Base-by-base conservation (phyloP, 2,113 vertebrate species). In the Machaerirhynchus nigripectus region DNA sequence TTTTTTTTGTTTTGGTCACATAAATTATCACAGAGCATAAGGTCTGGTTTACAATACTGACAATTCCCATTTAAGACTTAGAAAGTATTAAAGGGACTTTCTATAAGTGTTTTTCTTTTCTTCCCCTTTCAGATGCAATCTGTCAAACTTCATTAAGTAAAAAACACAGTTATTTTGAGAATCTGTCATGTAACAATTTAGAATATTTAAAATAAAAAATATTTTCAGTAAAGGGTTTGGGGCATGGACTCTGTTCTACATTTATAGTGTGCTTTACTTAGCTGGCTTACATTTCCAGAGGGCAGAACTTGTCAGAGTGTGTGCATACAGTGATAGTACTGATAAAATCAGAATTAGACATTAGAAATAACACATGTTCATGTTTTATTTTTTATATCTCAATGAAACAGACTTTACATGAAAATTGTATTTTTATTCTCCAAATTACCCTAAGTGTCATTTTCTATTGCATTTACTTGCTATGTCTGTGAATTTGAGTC, bases 81-180 rank as follows among this genome's bases (percentile, higher is more conserved):
- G 7, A 33, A 77, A 80, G 21, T 35, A 91, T 57, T 76, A 89
- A 75, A 60, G 19, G 47, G 16, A 84, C 9, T 73, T 89, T 91
- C 61, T 85, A 6, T 30, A 76, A 22, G 14, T 80, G 53, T 55
- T 83, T 30, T 87, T 30, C 69, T 89, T 95, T 90, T 90, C 76
- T 93, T 93, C 16, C 13, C 15, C 24, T 77, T 90, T 84, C 79
- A 84, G 50, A 74, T 79, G 47, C 28, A 94, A 91, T 76, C 69
- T 90, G 78, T 69, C 61, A 88, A 94, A 85, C 63, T 85, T 69
- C 46, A 83, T 93, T 89, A 96, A 80, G 28, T 15, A 75, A 90
- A 82, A 86, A 70, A 2, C 5, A 63, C 21, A 82, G 53, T 69
- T 91, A 84, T 70, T 79, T 85, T 92, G 37, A 90, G 53, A 79